Evolutionary conservation across 2,113 vertebrate genomes (phyloP).

Genomic region (Sinocyclocheilus maitianheensis): DNA sequence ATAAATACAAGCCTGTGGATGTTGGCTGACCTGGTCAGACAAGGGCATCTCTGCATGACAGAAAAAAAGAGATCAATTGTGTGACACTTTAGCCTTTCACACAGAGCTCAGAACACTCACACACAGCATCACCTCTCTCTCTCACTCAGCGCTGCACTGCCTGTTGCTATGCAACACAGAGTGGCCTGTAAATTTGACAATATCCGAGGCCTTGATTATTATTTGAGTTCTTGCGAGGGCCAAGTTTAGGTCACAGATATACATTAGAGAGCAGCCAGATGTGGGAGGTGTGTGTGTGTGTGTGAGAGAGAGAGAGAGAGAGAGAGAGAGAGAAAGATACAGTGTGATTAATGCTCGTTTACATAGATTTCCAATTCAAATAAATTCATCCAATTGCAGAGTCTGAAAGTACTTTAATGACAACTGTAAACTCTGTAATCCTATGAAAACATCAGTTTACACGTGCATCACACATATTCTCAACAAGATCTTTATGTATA

Average conservation of each 20-base stretch:
- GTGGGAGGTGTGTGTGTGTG: conserved; percentile 51
- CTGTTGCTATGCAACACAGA: conserved; percentile 75
- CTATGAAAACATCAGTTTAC: not conserved
- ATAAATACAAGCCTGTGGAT: not conserved
- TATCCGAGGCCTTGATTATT: conserved; percentile 75
- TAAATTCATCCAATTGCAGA: not conserved
- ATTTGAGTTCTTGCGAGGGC: conserved; percentile 70
- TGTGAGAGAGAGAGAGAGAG: not conserved
- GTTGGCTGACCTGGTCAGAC: not conserved
- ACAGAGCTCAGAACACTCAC: conserved; percentile 36
- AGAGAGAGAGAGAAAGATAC: conserved; percentile 48
- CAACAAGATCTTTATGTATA: not conserved
- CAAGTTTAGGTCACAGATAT: conserved; percentile 70
- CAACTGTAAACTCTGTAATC: not conserved
- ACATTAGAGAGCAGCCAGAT: conserved; percentile 63
- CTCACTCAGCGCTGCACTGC: conserved; percentile 59
- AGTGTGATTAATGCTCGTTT: not conserved
- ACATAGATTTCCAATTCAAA: not conserved
- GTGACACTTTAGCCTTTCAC: conserved; percentile 19
- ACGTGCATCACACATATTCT: not conserved
- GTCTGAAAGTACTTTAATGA: not conserved
- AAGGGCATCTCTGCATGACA: conserved; percentile 6
- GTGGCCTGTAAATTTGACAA: conserved; percentile 77
- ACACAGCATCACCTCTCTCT: conserved; percentile 27
- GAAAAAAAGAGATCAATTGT: conserved; percentile 34